These are phyloP conservation scores for Eueremaeus valkanovi DNA, from an alignment of 2,888 invertebrate genomes.

Conservation along the genomic window DNA sequence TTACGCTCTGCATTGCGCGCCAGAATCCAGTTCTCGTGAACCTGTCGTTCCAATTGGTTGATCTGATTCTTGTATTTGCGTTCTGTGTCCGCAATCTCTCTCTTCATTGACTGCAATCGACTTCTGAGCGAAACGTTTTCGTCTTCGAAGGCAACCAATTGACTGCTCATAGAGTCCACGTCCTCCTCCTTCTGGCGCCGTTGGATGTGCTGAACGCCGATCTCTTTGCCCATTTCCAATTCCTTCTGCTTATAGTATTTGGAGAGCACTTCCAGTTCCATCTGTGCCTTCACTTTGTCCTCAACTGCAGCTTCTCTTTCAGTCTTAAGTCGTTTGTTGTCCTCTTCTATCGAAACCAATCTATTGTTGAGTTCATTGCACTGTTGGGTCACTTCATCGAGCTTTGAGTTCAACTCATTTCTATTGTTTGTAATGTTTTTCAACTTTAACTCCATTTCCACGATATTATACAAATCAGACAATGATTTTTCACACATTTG, in stretches of 20 bases:
- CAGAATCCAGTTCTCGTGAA: slow-evolving; percentile 41
- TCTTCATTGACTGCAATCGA: slow-evolving; percentile 37
- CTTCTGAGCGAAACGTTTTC: slow-evolving; percentile 38
- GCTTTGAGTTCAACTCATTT: not conserved
- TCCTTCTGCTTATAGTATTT: slow-evolving; percentile 43
- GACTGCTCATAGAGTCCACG: slow-evolving; percentile 29
- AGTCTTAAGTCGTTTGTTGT: slow-evolving; percentile 33
- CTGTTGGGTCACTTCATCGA: slow-evolving; percentile 24
- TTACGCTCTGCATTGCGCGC: slow-evolving; percentile 37
- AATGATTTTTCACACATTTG: slow-evolving; percentile 2
- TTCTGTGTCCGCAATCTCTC: slow-evolving; percentile 40
- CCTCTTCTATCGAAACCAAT: not conserved
- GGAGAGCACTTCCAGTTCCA: slow-evolving; percentile 38
- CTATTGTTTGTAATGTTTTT: slow-evolving; percentile 29
- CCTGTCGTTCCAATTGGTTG: slow-evolving; percentile 37
- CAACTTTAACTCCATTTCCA: slow-evolving; percentile 28
- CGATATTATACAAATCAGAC: slow-evolving; percentile 35
- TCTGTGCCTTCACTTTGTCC: slow-evolving; percentile 38
- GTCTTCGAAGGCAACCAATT: slow-evolving; percentile 35
- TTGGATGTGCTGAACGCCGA: slow-evolving; percentile 39
- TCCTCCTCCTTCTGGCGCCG: slow-evolving; percentile 41
- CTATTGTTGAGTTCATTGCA: not conserved
- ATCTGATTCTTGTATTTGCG: slow-evolving; percentile 36
- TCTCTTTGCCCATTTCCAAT: slow-evolving; percentile 38
- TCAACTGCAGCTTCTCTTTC: slow-evolving; percentile 33